These are phyloP conservation scores for Galerucella pusilla DNA, from an alignment of 2,888 invertebrate species.

Conservation along the genomic window DNA sequence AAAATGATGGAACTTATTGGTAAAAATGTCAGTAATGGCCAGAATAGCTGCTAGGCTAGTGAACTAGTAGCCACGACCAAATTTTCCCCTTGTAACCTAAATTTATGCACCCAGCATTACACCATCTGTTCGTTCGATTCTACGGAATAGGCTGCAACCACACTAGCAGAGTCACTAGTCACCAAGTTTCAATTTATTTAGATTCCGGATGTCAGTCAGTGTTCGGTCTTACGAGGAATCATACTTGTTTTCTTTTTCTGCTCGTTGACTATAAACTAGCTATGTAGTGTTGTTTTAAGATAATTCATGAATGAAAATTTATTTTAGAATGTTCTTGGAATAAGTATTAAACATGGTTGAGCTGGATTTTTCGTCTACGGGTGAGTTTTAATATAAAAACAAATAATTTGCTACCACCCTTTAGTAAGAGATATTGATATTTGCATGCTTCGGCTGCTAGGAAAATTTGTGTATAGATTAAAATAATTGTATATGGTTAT, in stretches of 20 bases:
- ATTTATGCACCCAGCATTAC: slow-evolving; percentile 25
- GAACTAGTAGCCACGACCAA: slow-evolving; percentile 1
- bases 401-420: slow-evolving; percentile 53
- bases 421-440: slow-evolving; percentile 59
- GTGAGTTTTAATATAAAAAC: slow-evolving; percentile 53
- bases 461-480: slow-evolving; percentile 19
- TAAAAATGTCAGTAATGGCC: too few relatives aligned
- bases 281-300: slow-evolving; percentile 29
- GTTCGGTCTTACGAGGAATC: slow-evolving; percentile 7
- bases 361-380: slow-evolving; percentile 59
- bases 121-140: slow-evolving; percentile 12
- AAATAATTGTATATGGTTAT: slow-evolving; percentile 10
- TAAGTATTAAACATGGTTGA: slow-evolving; percentile 57
- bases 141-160: slow-evolving; percentile 1
- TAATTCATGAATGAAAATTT: slow-evolving; percentile 60
- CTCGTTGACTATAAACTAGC: slow-evolving; percentile 20
- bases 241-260: slow-evolving; percentile 18
- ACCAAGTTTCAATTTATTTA: slow-evolving; percentile 9
- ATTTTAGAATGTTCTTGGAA: slow-evolving; percentile 50
- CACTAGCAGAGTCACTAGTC: neutral
- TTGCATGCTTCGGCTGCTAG: slow-evolving; percentile 42
- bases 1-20: too few relatives aligned
- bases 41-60: neutral
- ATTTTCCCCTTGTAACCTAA: slow-evolving; percentile 2
- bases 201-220: slow-evolving; percentile 18